phyloP scores from a whole-genome alignment of 2,888 invertebrate genomes.

The Nesidiocoris tenuis region DNA sequence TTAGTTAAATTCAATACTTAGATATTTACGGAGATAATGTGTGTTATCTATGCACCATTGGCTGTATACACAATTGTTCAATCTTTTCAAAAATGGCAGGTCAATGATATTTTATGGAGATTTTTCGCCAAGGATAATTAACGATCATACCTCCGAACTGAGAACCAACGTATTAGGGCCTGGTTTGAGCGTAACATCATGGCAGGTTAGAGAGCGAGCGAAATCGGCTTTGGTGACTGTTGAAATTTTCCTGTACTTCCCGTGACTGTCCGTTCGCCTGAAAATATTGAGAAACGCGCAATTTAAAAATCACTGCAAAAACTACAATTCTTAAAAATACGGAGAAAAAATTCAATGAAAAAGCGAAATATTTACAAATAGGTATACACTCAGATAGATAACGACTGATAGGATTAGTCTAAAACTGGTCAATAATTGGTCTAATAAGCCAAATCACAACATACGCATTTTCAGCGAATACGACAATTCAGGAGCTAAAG shows the following conservation, averaged over 20 bases:
- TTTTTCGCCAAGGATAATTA: background rate
- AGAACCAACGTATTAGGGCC: constrained; percentile 56
- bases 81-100: too few species aligned
- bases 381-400: too few species aligned
- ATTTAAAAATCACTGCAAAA: background rate
- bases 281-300: constrained; percentile 22
- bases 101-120: too few species aligned
- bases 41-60: too few species aligned
- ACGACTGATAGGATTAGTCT: too few species aligned
- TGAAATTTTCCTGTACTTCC: constrained; percentile 63
- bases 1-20: background rate
- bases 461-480: too few species aligned
- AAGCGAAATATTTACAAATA: too few species aligned
- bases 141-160: constrained; percentile 54
- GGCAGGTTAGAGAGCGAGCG: constrained; percentile 60
- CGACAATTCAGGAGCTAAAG: background rate
- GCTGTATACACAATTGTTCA: too few species aligned
- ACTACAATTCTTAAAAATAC: background rate
- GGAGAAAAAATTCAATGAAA: too few species aligned
- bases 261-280: constrained; percentile 56
- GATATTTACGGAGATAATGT: background rate
- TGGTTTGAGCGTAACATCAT: constrained; percentile 58
- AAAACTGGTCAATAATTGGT: too few species aligned
- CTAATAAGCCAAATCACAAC: too few species aligned
- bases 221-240: constrained; percentile 67